Evolutionary conservation across 2,888 invertebrate genomes (phyloP), one percentile per base, ranked within the genome.

Genomic region (Leptodirus hochenwartii): DNA sequence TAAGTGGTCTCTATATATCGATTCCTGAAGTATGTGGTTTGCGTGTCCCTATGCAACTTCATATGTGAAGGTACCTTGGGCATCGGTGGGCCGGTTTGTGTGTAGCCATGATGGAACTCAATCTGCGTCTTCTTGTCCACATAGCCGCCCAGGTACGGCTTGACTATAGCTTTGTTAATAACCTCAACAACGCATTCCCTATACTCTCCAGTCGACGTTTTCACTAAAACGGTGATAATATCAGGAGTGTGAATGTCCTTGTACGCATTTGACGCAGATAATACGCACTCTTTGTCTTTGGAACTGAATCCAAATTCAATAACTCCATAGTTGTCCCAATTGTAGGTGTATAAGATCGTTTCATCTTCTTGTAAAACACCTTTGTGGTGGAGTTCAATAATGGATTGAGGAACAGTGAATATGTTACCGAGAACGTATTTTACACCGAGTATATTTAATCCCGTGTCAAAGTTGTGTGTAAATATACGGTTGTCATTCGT

Each of bases 61-160:
- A 51, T 51, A 33, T 63, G 59, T 1, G 60, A 54, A 0, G 61
- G 60, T 22, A 66, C 39, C 41, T 61, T 66, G 36, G 58, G 62
- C 3, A 56, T 51, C 29, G 60, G 61, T 22, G 72, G 73, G 1
- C 69, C 70, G 4, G 88, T 88, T 58, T 90, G 88, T 1, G 80
- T 72, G 37, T 66, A 72, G 3, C 84, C 88, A 54, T 91, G 77
- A 42, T 81, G 70, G 49, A 75, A 90, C 43, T 75, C 66, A 5
- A 64, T 52, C 13, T 74, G 72, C 31, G 74, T 79, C 29, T 62
- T 48, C 39, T 64, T 66, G 51, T 90, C 68, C 34, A 65, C 61
- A 54, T 77, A 90, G 17, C 90, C 90, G 29, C 87, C 84, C 39
- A 77, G 54, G 56, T 72, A 80, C 0, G 82, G 80, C 47, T 87